These are phyloP conservation scores for Tetramorium parvispinum DNA, from an alignment of 1,140 invertebrate genomes.

Conservation along the genomic window DNA sequence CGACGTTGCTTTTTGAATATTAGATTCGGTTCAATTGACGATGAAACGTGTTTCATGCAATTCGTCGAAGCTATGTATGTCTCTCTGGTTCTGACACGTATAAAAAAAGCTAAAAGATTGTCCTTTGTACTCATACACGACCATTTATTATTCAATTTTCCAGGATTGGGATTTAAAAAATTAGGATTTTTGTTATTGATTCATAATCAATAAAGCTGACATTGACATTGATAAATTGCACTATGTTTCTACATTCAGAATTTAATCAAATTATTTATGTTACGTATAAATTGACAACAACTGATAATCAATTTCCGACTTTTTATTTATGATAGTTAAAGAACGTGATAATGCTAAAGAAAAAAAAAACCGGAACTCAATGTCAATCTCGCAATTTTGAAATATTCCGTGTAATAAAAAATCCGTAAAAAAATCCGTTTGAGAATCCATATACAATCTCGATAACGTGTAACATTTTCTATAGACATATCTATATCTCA, in stretches of 20 bases:
- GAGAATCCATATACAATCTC: background rate
- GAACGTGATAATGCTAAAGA: background rate
- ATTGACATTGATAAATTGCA: background rate
- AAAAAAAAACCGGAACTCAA: background rate
- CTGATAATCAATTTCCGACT: background rate
- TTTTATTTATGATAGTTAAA: background rate
- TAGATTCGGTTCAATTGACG: background rate
- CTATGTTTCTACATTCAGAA: background rate
- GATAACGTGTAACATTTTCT: background rate
- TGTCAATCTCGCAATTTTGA: background rate
- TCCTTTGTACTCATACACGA: background rate
- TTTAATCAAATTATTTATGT: background rate
- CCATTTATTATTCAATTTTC: conserved; percentile 18
- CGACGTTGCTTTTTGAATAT: conserved; percentile 8
- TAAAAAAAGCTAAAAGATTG: conserved; percentile 12
- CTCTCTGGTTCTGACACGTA: background rate
- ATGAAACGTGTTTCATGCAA: background rate
- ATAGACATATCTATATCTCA: background rate
- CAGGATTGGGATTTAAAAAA: background rate
- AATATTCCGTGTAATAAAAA: background rate
- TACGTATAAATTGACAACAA: background rate
- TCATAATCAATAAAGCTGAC: background rate
- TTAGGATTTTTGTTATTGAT: background rate
- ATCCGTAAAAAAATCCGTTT: too few species aligned
- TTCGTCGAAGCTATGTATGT: background rate